Percentiles rank a stretch among this genome's conserved stretches.
These are phyloP conservation scores for Columba livia DNA, from an alignment of 2,113 vertebrate species.

Conservation along the genomic window DNA sequence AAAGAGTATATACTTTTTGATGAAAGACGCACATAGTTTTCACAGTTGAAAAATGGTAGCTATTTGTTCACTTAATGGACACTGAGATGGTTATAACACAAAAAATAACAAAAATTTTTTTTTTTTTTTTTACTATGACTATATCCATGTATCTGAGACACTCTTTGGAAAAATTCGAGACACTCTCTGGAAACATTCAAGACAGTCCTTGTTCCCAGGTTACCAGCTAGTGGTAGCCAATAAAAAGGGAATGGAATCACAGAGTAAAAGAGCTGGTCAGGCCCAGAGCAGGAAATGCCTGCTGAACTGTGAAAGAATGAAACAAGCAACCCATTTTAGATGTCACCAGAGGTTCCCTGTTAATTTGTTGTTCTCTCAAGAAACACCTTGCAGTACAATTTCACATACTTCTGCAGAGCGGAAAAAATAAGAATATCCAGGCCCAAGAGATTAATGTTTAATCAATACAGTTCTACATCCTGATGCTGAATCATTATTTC, in stretches of 20 bases:
- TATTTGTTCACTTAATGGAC: neutral
- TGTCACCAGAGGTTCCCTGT: neutral
- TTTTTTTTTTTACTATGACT: neutral
- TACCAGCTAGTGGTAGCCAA: neutral
- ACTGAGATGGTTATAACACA: neutral
- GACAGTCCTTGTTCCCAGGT: neutral
- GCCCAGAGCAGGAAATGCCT: neutral
- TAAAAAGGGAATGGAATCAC: neutral
- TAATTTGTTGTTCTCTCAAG: neutral
- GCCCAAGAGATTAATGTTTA: neutral
- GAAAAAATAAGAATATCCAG: neutral
- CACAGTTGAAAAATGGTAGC: neutral
- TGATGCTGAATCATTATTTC: neutral
- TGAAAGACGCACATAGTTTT: neutral
- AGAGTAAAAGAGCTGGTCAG: neutral
- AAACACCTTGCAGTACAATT: neutral
- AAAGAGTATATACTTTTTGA: neutral
- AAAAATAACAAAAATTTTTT: neutral
- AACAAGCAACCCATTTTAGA: neutral
- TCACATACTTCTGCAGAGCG: neutral
- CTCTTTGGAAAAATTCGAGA: neutral
- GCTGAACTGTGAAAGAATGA: neutral
- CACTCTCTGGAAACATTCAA: neutral
- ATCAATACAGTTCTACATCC: neutral
- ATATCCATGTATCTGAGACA: neutral